Evolutionary conservation across 2,797 vertebrate genomes (phyloP).

Genomic region (Propithecus deckenii): DNA sequence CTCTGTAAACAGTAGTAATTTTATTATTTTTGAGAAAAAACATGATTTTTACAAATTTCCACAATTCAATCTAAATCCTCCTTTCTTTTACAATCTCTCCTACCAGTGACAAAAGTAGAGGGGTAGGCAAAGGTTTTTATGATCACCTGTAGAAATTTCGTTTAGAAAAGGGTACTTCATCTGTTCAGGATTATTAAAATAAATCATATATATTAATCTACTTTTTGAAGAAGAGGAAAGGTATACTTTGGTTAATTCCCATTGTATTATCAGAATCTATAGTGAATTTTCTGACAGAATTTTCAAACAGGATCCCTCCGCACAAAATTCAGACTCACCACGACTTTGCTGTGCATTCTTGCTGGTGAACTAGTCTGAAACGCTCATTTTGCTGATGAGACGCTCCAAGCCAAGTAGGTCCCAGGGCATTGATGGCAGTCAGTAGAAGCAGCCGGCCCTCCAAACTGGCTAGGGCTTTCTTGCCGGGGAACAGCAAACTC

Average conservation of each 20-base stretch:
- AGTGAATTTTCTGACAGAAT: neutral
- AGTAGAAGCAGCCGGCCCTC: neutral
- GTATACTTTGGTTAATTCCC: neutral
- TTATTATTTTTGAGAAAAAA: constrained; percentile 19
- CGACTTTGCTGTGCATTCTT: neutral
- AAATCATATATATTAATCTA: neutral
- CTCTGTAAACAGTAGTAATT: neutral
- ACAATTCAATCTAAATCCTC: neutral
- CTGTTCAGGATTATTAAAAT: neutral
- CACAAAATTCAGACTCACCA: neutral
- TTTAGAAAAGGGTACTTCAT: neutral
- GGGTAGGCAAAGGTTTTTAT: neutral
- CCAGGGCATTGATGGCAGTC: neutral
- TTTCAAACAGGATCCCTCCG: neutral
- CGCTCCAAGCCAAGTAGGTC: neutral
- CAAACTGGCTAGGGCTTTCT: neutral
- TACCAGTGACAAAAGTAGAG: neutral
- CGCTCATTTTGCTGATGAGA: neutral
- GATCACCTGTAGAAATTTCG: neutral
- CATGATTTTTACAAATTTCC: neutral
- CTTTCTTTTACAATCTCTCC: neutral
- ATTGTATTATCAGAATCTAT: neutral
- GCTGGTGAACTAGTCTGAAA: no score
- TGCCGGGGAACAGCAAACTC: neutral
- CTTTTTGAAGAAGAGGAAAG: neutral